Evolutionary conservation across 2,113 vertebrate species (phyloP).

Genomic region (Lutjanus erythropterus): DNA sequence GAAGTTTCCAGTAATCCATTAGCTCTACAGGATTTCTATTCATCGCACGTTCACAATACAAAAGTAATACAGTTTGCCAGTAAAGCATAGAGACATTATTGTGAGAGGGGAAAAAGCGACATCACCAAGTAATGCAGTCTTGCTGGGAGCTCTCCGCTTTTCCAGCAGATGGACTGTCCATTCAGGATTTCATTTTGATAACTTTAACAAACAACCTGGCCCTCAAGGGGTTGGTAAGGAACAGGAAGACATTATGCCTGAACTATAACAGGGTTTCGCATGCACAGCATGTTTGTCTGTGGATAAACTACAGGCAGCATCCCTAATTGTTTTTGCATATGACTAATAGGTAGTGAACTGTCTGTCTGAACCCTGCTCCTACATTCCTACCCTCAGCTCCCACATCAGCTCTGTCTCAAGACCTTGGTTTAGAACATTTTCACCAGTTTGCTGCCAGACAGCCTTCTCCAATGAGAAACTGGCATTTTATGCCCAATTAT

Average conservation of each 20-base stretch:
- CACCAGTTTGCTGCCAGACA: too few species aligned
- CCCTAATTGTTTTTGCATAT: conserved; percentile 72
- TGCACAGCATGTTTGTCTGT: conserved; percentile 13
- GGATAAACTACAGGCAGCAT: conserved; percentile 40
- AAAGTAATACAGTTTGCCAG: conserved; percentile 1
- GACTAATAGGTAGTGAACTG: conserved; percentile 35
- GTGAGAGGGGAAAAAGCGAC: conserved; percentile 5
- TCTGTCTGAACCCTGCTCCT: neutral
- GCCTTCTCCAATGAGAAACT: too few species aligned
- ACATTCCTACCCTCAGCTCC: conserved; percentile 24
- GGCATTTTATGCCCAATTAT: too few species aligned
- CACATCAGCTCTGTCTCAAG: conserved; percentile 43
- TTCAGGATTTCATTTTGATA: conserved; percentile 50
- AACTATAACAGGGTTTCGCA: conserved; percentile 11
- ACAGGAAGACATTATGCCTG: conserved; percentile 51
- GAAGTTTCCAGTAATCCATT: neutral
- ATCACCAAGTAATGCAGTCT: conserved; percentile 1
- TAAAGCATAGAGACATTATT: conserved; percentile 10
- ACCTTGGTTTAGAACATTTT: conserved; percentile 8
- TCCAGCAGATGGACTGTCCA: conserved; percentile 36
- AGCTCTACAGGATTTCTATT: neutral
- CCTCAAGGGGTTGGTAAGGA: conserved; percentile 33
- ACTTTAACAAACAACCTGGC: conserved; percentile 59
- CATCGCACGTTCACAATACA: neutral
- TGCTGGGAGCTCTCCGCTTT: conserved; percentile 3